Conservation (phyloP, 2,113 vertebrate genomes). For the Sisor rabdophorus region DNA sequence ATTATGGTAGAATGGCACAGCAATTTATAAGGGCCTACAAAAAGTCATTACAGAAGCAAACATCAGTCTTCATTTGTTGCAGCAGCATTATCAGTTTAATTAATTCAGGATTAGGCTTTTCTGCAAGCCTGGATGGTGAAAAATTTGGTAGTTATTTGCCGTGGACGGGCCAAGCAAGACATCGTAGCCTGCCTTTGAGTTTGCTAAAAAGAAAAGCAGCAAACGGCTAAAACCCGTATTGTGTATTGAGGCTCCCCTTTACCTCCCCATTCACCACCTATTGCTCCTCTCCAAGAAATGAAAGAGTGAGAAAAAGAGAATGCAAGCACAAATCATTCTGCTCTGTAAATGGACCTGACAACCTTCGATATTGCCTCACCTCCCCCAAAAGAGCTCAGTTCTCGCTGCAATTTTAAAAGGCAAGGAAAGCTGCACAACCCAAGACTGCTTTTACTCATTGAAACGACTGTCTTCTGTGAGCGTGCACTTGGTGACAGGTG, state of each 20-base stretch:
- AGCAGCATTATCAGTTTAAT: constrained; percentile 44
- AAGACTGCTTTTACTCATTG: constrained; percentile 22
- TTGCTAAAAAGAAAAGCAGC: constrained; percentile 49
- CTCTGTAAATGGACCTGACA: constrained; percentile 61
- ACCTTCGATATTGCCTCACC: constrained; percentile 56
- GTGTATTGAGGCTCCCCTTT: constrained; percentile 49
- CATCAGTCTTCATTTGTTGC: constrained; percentile 44
- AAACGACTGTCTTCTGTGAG: constrained; percentile 19
- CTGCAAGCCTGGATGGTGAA: constrained; percentile 16
- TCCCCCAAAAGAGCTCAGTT: constrained; percentile 35
- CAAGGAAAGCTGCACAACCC: constrained; percentile 8
- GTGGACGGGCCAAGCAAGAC: constrained; percentile 22
- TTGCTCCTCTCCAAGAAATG: constrained; percentile 53
- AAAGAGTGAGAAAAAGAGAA: constrained; percentile 56
- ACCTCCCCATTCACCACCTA: constrained; percentile 53
- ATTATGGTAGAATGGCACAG: constrained; percentile 34
- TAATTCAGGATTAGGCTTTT: constrained; percentile 46
- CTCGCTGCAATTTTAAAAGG: constrained; percentile 33
- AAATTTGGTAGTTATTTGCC: constrained; percentile 20
- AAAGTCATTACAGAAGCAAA: constrained; percentile 41
- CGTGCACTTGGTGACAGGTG: constrained; percentile 22
- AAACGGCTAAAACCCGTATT: constrained; percentile 49
- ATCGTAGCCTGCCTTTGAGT: constrained; percentile 33
- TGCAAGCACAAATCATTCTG: constrained; percentile 52
- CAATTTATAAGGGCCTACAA: constrained; percentile 33